Percentiles rank a stretch among this genome's conserved stretches.
phyloP scores from a whole-genome alignment of 2,888 invertebrate species.

The Graphium colonna region DNA sequence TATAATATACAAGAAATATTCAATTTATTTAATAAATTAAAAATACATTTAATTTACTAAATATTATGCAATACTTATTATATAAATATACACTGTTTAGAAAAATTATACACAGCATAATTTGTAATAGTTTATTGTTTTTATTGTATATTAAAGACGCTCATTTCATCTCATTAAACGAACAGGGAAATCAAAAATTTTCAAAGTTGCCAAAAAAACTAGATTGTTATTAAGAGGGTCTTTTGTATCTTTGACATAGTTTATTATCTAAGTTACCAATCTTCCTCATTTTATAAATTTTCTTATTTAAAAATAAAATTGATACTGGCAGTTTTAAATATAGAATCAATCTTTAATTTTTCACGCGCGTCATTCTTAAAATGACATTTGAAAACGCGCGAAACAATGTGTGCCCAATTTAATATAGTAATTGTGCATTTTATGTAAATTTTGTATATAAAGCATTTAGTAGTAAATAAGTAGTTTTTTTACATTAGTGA shows the following conservation, averaged over 20 bases:
- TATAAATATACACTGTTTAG: constrained; percentile 4
- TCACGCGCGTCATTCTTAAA: neutral
- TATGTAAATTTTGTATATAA: constrained; percentile 27
- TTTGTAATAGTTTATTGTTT: neutral
- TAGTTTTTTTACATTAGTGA: constrained; percentile 29
- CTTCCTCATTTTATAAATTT: neutral
- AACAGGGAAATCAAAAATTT: constrained; percentile 5
- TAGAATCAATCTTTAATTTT: neutral
- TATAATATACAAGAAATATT: neutral
- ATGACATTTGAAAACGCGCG: constrained; percentile 6
- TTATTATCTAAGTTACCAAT: neutral
- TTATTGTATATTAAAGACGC: constrained; percentile 7
- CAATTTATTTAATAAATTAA: neutral
- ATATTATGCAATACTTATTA: neutral
- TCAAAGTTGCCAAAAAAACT: constrained; percentile 14
- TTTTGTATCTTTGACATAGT: neutral
- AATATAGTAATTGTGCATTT: constrained; percentile 3
- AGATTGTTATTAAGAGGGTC: constrained; percentile 4
- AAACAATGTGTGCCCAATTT: neutral
- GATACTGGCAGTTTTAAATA: neutral
- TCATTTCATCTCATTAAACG: constrained; percentile 9
- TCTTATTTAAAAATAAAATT: neutral
- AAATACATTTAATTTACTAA: neutral
- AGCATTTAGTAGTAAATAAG: constrained; percentile 28
- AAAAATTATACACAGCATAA: constrained; percentile 17